These are phyloP conservation scores for Nicator chloris DNA, from an alignment of 2,113 vertebrate species.

Conservation along the genomic window DNA sequence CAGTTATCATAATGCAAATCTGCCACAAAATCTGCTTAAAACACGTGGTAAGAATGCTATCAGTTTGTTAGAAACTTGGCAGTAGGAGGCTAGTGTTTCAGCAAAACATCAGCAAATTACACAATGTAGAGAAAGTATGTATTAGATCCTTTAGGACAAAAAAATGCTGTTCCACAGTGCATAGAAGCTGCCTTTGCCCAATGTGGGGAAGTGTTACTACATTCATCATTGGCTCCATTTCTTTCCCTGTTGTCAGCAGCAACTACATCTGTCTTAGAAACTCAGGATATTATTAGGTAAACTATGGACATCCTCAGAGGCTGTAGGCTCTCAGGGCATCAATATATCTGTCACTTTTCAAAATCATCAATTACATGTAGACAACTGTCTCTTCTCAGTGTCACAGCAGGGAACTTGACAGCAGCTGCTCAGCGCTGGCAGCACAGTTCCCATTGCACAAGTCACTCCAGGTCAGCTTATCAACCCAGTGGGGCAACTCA, in stretches of 20 bases:
- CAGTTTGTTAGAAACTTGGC: background rate
- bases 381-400: background rate
- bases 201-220: background rate
- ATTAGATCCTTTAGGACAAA: background rate
- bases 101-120: background rate
- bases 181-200: background rate
- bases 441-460: background rate
- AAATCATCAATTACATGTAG: background rate
- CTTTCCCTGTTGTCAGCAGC: background rate
- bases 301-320: conserved; percentile 7
- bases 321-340: background rate
- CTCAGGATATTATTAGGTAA: conserved; percentile 49
- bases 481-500: background rate
- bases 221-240: background rate
- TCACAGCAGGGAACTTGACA: background rate
- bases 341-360: conserved; percentile 51
- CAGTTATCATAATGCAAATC: background rate
- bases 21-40: background rate
- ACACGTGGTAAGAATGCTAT: background rate
- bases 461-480: background rate
- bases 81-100: background rate
- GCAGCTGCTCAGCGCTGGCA: background rate
- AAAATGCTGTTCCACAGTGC: background rate
- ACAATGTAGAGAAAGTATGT: background rate
- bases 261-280: conserved; percentile 13